These are phyloP conservation scores for Bombyx mandarina DNA, from an alignment of 1,140 invertebrate genomes.

Conservation along the genomic window DNA sequence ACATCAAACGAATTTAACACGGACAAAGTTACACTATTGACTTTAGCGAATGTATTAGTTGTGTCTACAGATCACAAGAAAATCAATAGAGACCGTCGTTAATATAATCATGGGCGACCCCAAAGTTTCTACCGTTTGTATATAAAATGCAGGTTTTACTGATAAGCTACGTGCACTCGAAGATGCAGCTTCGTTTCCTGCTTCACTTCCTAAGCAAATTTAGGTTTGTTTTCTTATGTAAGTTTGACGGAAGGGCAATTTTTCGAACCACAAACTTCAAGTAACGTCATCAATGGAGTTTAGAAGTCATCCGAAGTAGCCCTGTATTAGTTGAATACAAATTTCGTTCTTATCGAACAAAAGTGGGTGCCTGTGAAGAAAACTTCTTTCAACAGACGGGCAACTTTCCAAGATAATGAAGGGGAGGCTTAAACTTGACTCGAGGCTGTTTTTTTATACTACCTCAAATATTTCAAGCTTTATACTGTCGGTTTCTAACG, in stretches of 20 bases:
- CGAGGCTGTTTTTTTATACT: constrained; percentile 3
- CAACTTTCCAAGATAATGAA: constrained; percentile 20
- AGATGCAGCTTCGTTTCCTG: too few species aligned
- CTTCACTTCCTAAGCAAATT: too few species aligned
- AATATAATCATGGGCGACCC: too few species aligned
- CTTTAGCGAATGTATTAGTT: too few species aligned
- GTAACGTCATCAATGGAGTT: constrained; percentile 3
- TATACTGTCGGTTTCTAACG: constrained; percentile 3
- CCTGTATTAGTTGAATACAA: constrained; percentile 15
- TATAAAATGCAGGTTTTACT: too few species aligned
- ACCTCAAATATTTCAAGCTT: constrained; percentile 2
- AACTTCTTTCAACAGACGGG: constrained; percentile 10
- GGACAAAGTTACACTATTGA: too few species aligned
- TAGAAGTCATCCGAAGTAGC: constrained; percentile 8
- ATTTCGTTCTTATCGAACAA: constrained; percentile 17
- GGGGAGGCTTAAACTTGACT: constrained; percentile 5
- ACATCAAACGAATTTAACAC: too few species aligned
- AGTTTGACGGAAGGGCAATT: neutral
- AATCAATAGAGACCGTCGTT: too few species aligned
- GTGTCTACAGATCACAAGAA: too few species aligned
- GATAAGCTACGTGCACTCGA: too few species aligned
- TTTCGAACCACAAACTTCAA: neutral
- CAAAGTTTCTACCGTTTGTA: too few species aligned
- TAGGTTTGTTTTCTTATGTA: too few species aligned
- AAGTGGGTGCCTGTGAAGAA: constrained; percentile 4